Percentiles rank a stretch among this genome's conserved stretches.
Evolutionary conservation across 2,888 invertebrate species (phyloP).

Genomic region (Tenthredo notha): DNA sequence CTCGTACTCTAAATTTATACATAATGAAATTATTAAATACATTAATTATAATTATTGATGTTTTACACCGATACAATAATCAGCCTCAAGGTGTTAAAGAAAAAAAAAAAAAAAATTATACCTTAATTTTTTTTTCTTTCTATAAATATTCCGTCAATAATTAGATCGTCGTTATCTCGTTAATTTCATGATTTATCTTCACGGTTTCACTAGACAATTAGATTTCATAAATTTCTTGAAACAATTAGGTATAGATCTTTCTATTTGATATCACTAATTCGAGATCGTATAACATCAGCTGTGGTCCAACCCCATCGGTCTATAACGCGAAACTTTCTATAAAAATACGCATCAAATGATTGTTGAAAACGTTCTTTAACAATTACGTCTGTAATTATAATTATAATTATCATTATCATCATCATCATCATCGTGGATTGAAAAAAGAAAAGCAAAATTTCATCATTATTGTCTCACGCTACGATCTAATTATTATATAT

Average conservation of each 20-base stretch:
- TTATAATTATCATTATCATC: neutral
- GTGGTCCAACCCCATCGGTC: neutral
- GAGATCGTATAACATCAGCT: neutral
- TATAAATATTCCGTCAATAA: neutral
- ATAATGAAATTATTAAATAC: constrained; percentile 16
- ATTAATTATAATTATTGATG: neutral
- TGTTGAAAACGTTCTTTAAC: neutral
- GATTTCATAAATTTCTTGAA: neutral
- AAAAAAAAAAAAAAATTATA: neutral
- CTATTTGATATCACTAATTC: neutral
- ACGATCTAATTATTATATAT: too few relatives aligned
- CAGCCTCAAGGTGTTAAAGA: neutral
- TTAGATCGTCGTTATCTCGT: neutral
- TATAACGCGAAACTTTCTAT: neutral
- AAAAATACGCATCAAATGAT: neutral
- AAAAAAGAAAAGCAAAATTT: too few relatives aligned
- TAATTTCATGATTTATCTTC: neutral
- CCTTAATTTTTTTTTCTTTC: neutral
- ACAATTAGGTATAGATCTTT: constrained; percentile 1
- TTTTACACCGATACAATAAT: constrained; percentile 34
- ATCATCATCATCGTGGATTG: too few relatives aligned
- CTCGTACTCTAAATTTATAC: neutral
- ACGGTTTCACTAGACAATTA: neutral
- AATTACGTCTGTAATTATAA: neutral
- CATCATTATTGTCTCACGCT: too few relatives aligned